Base-by-base conservation (phyloP, 2,888 invertebrate species). In the Drosophila yooni region DNA sequence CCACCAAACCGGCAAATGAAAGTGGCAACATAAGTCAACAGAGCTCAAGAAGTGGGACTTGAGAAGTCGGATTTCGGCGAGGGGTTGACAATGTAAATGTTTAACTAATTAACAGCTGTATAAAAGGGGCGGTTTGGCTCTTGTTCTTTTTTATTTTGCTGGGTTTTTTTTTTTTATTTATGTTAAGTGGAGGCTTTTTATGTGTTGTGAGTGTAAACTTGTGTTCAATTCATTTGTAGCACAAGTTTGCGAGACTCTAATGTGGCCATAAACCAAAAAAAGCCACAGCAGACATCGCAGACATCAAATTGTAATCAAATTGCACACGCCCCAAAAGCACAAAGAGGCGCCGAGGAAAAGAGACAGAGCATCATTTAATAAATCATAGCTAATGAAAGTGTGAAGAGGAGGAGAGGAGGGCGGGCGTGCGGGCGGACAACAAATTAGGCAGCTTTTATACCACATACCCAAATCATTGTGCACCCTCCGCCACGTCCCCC, bases 21-120 rank as follows among this genome's bases (percentile, higher is more conserved):
- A 79, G 71, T 65, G 66, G 50, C 73, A 70, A 33, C 57, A 63
- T 54, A 79, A 81, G 76, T 83, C 83, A 79, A 81, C 74, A 77
- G 70, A 72, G 40, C 54, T 48, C 25, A 72, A 58, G 64, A 67
- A 51, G 57, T 36, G 50, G 54, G 46, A 46, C 31, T 52, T n/a
- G 29, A 50, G 31, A 43, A 48, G 46, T 29, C 50, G n/a, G 31
- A 36, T 40, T 46, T 31, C 27, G 56, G 21, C 57, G 36, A 46
- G 79, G 54, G 40, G 11, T 70, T 64, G 71, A 73, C 65, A 70
- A 58, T 57, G 70, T 13, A 59, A 78, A 81, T 88, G 82, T 78
- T 90, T 88, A 79, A 84, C 90, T 90, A 90, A 88, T 88, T 88
- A 88, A 89, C 82, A 78, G 76, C 61, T 70, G n/a, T 18, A 43